Conservation (phyloP, 2,888 invertebrate species). For the Acrobasis repandana region DNA sequence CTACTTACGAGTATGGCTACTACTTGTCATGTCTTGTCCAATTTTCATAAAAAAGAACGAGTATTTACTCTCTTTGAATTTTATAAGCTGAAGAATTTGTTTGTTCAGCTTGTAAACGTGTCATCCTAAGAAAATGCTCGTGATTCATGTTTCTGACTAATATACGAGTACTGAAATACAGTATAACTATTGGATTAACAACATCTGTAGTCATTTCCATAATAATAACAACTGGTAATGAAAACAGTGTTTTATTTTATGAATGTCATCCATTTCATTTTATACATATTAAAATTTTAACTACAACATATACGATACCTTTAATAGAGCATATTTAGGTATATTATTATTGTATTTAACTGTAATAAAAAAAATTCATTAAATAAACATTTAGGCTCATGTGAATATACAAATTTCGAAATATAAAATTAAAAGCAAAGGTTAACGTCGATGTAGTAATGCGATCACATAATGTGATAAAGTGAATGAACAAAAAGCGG, state of each 20-base stretch:
- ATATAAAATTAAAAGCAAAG: too few relatives aligned
- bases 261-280: too few relatives aligned
- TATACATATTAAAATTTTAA: too few relatives aligned
- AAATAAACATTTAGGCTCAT: too few relatives aligned
- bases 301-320: too few relatives aligned
- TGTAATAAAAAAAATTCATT: too few relatives aligned
- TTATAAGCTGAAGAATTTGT: background rate
- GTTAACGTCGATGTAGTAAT: too few relatives aligned
- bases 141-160: conserved; percentile 14
- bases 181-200: conserved; percentile 6
- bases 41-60: background rate
- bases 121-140: conserved; percentile 13
- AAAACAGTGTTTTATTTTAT: background rate
- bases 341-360: too few relatives aligned
- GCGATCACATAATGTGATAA: too few relatives aligned
- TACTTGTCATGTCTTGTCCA: background rate
- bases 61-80: background rate
- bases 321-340: too few relatives aligned
- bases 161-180: background rate
- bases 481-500: too few relatives aligned
- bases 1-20: background rate
- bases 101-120: conserved; percentile 9
- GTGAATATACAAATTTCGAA: too few relatives aligned
- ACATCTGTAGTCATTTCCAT: conserved; percentile 6
- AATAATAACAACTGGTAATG: conserved; percentile 6